These are phyloP conservation scores for Nasonovia ribisnigri DNA, from an alignment of 2,888 invertebrate genomes.

Conservation along the genomic window DNA sequence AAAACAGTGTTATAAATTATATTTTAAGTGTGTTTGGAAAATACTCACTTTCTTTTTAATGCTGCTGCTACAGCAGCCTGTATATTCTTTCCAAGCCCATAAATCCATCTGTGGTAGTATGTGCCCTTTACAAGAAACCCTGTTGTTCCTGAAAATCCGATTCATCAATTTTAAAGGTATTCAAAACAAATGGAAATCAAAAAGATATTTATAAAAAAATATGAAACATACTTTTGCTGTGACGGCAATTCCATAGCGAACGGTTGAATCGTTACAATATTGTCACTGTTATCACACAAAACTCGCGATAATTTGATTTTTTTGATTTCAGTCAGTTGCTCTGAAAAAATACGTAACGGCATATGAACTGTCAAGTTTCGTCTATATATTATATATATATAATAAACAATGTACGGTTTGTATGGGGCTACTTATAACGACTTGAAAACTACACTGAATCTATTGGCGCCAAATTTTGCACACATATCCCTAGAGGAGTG, in stretches of 20 bases:
- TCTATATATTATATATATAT: not conserved
- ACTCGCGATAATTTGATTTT: conserved; percentile 77
- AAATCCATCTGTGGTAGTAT: conserved; percentile 70
- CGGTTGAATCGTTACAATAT: conserved; percentile 76
- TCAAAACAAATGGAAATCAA: not conserved
- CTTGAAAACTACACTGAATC: not conserved
- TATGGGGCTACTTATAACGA: not conserved
- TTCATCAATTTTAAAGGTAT: not conserved
- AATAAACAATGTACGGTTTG: not conserved
- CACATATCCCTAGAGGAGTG: not conserved
- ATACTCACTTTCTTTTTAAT: conserved; percentile 45
- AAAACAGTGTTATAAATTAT: not conserved
- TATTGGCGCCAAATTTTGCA: not conserved
- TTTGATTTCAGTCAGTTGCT: conserved; percentile 76
- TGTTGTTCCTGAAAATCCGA: conserved; percentile 70
- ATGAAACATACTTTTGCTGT: conserved; percentile 27
- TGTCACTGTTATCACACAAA: conserved; percentile 80
- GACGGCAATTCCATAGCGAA: conserved; percentile 68
- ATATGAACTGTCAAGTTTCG: not conserved
- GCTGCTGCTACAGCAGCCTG: conserved; percentile 42
- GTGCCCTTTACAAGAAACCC: conserved; percentile 70
- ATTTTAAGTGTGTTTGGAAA: not conserved
- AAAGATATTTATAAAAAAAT: not conserved
- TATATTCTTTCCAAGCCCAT: conserved; percentile 69
- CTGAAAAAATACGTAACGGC: conserved; percentile 68